Conservation (phyloP, 2,888 invertebrate genomes). For the Quadroppia sp. region DNA sequence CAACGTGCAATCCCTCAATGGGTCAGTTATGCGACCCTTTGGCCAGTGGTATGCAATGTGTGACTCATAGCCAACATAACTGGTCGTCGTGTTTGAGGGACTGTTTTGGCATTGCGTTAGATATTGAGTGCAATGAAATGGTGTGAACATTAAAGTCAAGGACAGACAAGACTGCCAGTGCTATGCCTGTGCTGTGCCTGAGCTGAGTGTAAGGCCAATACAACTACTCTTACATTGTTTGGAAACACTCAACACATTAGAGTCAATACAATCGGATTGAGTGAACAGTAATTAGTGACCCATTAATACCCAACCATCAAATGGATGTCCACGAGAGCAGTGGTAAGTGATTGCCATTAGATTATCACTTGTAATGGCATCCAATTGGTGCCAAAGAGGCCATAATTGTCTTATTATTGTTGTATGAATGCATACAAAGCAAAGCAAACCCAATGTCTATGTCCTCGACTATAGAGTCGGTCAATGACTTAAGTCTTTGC, state of each 20-base stretch:
- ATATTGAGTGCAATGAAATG: constrained; percentile 26
- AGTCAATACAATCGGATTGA: background rate
- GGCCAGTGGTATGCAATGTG: constrained; percentile 6
- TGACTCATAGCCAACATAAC: too few relatives aligned
- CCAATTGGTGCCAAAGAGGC: constrained; percentile 3
- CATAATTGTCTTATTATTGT: background rate
- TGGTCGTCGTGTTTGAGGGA: background rate
- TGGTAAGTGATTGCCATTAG: background rate
- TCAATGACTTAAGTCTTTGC: constrained; percentile 18
- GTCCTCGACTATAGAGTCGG: constrained; percentile 6
- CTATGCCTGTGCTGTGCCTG: background rate
- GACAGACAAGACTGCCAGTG: background rate
- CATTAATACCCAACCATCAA: constrained; percentile 4
- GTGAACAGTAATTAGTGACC: constrained; percentile 17
- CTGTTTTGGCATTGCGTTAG: background rate
- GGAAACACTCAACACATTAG: constrained; percentile 5
- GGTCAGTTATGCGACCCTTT: too few relatives aligned
- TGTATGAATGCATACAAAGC: constrained; percentile 3
- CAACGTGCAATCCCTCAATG: too few relatives aligned
- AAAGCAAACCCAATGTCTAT: too few relatives aligned
- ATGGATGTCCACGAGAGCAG: constrained; percentile 1
- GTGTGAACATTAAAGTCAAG: constrained; percentile 25
- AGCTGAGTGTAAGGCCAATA: constrained; percentile 1
- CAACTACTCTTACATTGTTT: constrained; percentile 15
- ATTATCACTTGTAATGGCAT: background rate